phyloP scores from a whole-genome alignment of 1,140 invertebrate genomes.

The Bombus terrestris region DNA sequence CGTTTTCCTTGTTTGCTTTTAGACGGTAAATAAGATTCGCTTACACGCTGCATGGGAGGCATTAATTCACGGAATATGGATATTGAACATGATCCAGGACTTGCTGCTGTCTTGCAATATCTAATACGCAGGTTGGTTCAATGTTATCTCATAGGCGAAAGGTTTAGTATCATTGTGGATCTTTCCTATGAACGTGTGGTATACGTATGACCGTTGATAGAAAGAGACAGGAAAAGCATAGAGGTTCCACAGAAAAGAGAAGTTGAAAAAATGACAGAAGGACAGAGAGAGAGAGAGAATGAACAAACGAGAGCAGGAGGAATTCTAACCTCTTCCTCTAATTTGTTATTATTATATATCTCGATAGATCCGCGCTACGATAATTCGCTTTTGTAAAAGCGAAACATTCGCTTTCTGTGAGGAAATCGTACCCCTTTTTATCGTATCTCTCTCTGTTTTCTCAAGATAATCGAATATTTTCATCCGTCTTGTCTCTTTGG shows the following conservation, averaged over 20 bases:
- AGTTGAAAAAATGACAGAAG: neutral
- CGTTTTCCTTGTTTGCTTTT: constrained; percentile 57
- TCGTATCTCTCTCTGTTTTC: neutral
- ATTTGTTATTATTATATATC: neutral
- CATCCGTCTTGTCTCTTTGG: neutral
- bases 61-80: constrained; percentile 68
- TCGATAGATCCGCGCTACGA: neutral
- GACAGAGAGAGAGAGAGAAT: neutral
- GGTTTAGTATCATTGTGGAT: constrained; percentile 14
- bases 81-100: constrained; percentile 74
- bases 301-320: neutral
- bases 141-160: constrained; percentile 6
- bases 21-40: constrained; percentile 47
- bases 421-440: neutral
- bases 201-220: neutral
- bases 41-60: constrained; percentile 66
- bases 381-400: neutral
- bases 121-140: constrained; percentile 79
- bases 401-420: neutral
- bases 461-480: too few species aligned
- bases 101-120: constrained; percentile 79
- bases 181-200: neutral
- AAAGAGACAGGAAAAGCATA: neutral
- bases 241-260: neutral
- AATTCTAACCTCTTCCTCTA: constrained; percentile 40